Base-by-base conservation (phyloP, 2,113 vertebrate species). In the Pelmatolapia mariae region DNA sequence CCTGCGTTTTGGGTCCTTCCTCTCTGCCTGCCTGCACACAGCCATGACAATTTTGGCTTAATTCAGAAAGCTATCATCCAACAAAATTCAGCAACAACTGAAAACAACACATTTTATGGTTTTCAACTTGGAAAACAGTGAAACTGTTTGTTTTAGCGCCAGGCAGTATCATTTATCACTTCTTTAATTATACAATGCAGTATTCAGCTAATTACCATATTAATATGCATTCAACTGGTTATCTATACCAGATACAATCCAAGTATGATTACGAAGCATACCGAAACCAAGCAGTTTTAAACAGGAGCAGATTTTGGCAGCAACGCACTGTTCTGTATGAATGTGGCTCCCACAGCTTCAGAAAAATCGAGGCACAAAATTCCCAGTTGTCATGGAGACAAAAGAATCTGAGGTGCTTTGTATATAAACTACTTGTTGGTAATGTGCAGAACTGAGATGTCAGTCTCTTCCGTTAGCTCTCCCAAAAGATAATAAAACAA, bases 381-480 rank as follows among this genome's bases (percentile, higher is more conserved):
- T 89, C 80, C 59, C 83, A 36, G 91, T 93, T 93, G 94, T 94
- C 93, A 94, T 91, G 87, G 94, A 93, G 84, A 93, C 93, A 81
- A 76, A 81, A 52, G 84, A 89, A 52, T 83, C 57, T 86, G 81
- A 83, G 73, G 66, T 19, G 86, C 53, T 91, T 91, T 89, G 91
- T 73, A 80, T 89, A 71, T 80, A 85, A 68, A 45, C 57, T 43
- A 87, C 53, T 84, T 71, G 50, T 38, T 82, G 82, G 68, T 50
- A 85, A 57, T 71, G 56, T 84, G 73, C 73, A 68, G 78, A 40
- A 78, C 9, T 87, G 56, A 80, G 57, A 66, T 40, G 78, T 26
- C 83, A 68, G 43, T 54, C 5, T n/a, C 56, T 83, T 68, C 13
- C 7, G 29, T 82, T 57, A 26, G 18, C 59, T 85, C 3, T 33